These are phyloP conservation scores for Cantharis lateralis DNA, from an alignment of 2,888 invertebrate species.

Conservation along the genomic window DNA sequence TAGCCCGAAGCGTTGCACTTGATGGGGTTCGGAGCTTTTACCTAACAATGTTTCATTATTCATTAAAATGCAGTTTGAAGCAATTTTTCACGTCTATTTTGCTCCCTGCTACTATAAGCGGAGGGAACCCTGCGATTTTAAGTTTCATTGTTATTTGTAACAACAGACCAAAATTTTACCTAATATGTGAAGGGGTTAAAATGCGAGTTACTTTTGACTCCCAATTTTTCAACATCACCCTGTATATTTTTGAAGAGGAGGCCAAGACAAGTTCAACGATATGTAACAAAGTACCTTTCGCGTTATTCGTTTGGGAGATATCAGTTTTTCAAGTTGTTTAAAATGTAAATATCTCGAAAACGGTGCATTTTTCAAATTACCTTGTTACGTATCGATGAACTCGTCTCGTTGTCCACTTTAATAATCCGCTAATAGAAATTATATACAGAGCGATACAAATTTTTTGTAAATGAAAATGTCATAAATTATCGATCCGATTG, in stretches of 20 bases:
- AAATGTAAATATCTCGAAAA: neutral
- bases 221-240: neutral
- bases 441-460: neutral
- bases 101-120: neutral
- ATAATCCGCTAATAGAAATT: neutral
- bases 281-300: neutral
- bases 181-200: neutral
- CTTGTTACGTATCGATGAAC: neutral
- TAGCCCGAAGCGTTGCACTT: neutral
- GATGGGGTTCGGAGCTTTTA: conserved; percentile 12
- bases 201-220: neutral
- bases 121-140: neutral
- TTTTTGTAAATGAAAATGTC: too few species aligned
- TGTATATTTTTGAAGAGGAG: neutral
- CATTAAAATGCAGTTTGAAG: conserved; percentile 21
- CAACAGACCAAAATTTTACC: too few species aligned
- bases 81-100: neutral
- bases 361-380: neutral
- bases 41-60: conserved; percentile 33
- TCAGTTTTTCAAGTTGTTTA: neutral
- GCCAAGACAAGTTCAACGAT: neutral
- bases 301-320: neutral
- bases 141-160: neutral
- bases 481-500: neutral
- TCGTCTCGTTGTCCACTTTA: neutral